phyloP scores from a whole-genome alignment of 2,888 invertebrate species.

The Eristalis arbustorum region DNA sequence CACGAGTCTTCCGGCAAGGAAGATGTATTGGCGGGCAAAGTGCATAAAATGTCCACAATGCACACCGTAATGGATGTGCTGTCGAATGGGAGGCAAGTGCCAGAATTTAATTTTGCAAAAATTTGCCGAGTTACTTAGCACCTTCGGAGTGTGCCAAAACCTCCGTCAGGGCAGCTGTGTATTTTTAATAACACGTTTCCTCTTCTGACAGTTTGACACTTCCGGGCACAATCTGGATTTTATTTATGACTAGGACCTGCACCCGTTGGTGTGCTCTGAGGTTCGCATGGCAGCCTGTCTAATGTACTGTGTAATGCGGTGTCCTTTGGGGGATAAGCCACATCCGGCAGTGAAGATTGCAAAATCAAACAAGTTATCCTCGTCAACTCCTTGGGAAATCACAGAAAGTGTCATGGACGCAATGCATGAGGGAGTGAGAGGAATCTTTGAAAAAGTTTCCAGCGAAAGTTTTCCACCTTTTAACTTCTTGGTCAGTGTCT shows the following conservation, averaged over 20 bases:
- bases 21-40: conserved; percentile 10
- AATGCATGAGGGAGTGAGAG: background rate
- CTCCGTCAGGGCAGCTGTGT: background rate
- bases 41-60: conserved; percentile 10
- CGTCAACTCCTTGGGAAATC: background rate
- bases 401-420: background rate
- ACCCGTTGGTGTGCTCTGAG: background rate
- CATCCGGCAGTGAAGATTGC: background rate
- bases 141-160: background rate
- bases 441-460: background rate
- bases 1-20: background rate
- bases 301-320: background rate
- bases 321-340: background rate
- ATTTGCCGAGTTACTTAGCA: conserved; percentile 18
- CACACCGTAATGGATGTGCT: background rate
- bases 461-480: too few species aligned
- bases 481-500: too few species aligned
- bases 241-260: background rate
- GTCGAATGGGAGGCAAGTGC: conserved; percentile 27
- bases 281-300: background rate
- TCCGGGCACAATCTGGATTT: conserved; percentile 3
- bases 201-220: conserved; percentile 13
- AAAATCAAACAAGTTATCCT: background rate
- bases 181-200: conserved; percentile 11
- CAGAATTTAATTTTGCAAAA: conserved; percentile 36